Percentiles rank a stretch among this genome's conserved stretches.
Evolutionary conservation across 2,888 invertebrate species (phyloP).

Genomic region (Nomada ferruginata): DNA sequence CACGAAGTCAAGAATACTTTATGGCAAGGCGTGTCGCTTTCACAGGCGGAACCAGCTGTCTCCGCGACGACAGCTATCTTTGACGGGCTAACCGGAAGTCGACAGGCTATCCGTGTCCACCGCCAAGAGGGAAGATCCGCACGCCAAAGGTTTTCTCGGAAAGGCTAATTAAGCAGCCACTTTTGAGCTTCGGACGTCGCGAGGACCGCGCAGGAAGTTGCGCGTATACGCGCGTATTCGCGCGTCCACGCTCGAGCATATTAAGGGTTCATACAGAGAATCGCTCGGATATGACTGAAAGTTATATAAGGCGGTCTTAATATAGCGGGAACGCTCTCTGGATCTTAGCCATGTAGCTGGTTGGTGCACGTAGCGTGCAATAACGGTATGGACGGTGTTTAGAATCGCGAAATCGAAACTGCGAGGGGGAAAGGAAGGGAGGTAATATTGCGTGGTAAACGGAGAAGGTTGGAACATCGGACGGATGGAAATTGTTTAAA

Average conservation of each 20-base stretch:
- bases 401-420: conserved; percentile 9
- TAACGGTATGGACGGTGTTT: conserved; percentile 28
- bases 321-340: conserved; percentile 78
- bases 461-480: not conserved
- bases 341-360: conserved; percentile 76
- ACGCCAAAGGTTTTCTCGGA: conserved; percentile 59
- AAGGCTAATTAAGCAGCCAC: conserved; percentile 69
- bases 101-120: conserved; percentile 16
- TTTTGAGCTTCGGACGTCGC: conserved; percentile 13
- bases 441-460: not conserved
- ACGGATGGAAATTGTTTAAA: conserved; percentile 49
- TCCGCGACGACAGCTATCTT: conserved; percentile 23
- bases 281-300: conserved; percentile 71
- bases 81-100: conserved; percentile 50
- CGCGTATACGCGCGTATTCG: conserved; percentile 9
- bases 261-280: conserved; percentile 65
- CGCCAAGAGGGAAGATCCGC: conserved; percentile 24
- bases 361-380: conserved; percentile 48
- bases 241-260: conserved; percentile 48
- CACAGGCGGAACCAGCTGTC: conserved; percentile 25
- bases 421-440: not conserved
- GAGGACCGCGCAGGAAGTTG: conserved; percentile 40
- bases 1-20: not conserved
- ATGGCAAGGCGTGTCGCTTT: not conserved
- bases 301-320: conserved; percentile 78